Percentiles rank a stretch among this genome's conserved stretches.
Evolutionary conservation across 1,140 invertebrate genomes (phyloP).

Genomic region (Probaryconus sp.): DNA sequence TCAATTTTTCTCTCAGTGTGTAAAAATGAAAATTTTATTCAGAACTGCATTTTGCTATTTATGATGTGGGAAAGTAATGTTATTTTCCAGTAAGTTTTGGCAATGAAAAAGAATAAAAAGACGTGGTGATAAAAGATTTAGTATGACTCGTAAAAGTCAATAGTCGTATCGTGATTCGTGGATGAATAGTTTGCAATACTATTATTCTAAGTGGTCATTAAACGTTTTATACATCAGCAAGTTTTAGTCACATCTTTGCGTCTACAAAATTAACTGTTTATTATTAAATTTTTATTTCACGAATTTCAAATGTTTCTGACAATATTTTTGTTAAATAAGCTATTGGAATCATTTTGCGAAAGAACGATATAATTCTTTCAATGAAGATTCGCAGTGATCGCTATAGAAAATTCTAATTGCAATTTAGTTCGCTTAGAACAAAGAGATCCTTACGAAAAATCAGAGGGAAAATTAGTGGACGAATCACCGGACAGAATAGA

Average conservation of each 20-base stretch:
- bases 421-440: slow-evolving; percentile 11
- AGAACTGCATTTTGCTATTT: too few species aligned
- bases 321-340: too few species aligned
- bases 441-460: slow-evolving; percentile 15
- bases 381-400: neutral
- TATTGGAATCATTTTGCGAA: too few species aligned
- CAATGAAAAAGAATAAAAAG: slow-evolving; percentile 37
- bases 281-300: too few species aligned
- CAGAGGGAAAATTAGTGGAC: slow-evolving; percentile 25
- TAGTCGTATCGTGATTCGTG: slow-evolving; percentile 32
- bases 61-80: too few species aligned
- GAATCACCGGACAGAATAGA: slow-evolving; percentile 8
- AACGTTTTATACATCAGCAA: slow-evolving; percentile 26
- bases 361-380: too few species aligned
- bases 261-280: too few species aligned
- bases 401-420: slow-evolving; percentile 25
- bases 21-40: too few species aligned
- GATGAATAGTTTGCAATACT: slow-evolving; percentile 39
- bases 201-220: slow-evolving; percentile 43
- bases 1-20: too few species aligned
- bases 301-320: too few species aligned
- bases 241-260: too few species aligned
- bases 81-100: slow-evolving; percentile 4
- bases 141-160: slow-evolving; percentile 44
- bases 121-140: slow-evolving; percentile 49